Base-by-base conservation (phyloP, 2,888 invertebrate species). In the Spodoptera exigua region DNA sequence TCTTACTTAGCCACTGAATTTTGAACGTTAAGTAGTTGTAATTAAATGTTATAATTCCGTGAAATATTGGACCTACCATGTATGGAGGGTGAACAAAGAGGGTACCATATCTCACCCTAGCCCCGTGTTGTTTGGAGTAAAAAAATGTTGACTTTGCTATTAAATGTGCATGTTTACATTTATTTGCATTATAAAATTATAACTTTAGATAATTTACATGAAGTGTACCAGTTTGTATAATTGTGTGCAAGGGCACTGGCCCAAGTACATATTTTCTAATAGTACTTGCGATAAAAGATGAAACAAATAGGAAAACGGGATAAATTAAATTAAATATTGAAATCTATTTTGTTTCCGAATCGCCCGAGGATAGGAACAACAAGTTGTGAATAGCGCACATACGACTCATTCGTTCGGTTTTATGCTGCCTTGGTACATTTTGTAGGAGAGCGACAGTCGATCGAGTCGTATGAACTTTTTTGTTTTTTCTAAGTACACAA, bases 141-240 rank as follows among this genome's bases (percentile, higher is more conserved):
- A 89, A 65, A 84, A 87, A 83, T 88, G 86, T 89, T 88, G 83
- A 85, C 83, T 87, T 77, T 83, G 78, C 84, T 84, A 83, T 87
- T 88, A 87, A 76, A 80, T 71, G 80, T 81, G 82, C 81, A 82
- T 86, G 86, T 87, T 87, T 83, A 84, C 86, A 86, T 84, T 85
- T 83, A 85, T 88, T 89, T 87, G 80, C 80, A 81, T 84, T 83
- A 78, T 81, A 81, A n/a, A n/a, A 85, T 84, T 76, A 67, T 79
- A 81, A 80, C 83, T 82, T 79, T 63, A 70, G 60, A 73, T 83
- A 79, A 78, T 74, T 62, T 49, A 39, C 48, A 51, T 44, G 68
- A 63, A 70, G 71, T 71, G 68, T 27, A 27, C 9, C 9, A 27
- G 27, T 27, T 21, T 34, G 41, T 46, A n/a, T 73, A 77, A 76